These are phyloP conservation scores for Xestia xanthographa DNA, from an alignment of 2,888 invertebrate species.

Conservation along the genomic window DNA sequence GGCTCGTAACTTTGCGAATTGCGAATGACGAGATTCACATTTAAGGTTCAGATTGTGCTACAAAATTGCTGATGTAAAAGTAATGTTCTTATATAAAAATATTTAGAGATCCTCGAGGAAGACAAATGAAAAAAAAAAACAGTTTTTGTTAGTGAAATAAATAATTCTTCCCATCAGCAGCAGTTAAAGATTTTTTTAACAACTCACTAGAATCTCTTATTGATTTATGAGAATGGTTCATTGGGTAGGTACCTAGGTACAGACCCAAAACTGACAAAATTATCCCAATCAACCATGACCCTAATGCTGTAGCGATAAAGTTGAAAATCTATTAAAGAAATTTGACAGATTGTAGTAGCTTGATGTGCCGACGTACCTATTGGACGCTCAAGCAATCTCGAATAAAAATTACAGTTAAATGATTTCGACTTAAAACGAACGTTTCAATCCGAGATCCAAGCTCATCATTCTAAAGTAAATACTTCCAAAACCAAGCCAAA, in stretches of 20 bases:
- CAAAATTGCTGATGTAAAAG: constrained; percentile 29
- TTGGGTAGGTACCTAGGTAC: too few species aligned
- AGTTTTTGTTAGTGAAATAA: not conserved
- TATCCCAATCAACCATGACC: too few species aligned
- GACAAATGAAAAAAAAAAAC: not conserved
- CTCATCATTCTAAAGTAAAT: not conserved
- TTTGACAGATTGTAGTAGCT: too few species aligned
- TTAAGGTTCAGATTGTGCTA: constrained; percentile 38
- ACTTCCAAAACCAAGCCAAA: too few species aligned
- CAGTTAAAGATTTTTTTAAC: not conserved
- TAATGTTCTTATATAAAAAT: constrained; percentile 19
- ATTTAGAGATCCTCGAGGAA: not conserved
- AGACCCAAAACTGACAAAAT: too few species aligned
- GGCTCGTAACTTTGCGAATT: constrained; percentile 53
- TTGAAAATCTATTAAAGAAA: too few species aligned
- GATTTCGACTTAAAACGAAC: not conserved
- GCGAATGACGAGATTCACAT: constrained; percentile 38
- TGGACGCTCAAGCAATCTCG: not conserved
- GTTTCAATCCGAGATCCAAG: not conserved
- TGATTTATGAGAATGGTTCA: not conserved
- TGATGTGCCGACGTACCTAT: too few species aligned
- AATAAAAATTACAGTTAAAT: not conserved
- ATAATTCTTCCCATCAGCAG: not conserved
- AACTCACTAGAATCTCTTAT: not conserved
- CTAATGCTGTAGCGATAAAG: too few species aligned